Base-by-base conservation (phyloP, 2,113 vertebrate genomes). In the Benitochromis conjunctus region DNA sequence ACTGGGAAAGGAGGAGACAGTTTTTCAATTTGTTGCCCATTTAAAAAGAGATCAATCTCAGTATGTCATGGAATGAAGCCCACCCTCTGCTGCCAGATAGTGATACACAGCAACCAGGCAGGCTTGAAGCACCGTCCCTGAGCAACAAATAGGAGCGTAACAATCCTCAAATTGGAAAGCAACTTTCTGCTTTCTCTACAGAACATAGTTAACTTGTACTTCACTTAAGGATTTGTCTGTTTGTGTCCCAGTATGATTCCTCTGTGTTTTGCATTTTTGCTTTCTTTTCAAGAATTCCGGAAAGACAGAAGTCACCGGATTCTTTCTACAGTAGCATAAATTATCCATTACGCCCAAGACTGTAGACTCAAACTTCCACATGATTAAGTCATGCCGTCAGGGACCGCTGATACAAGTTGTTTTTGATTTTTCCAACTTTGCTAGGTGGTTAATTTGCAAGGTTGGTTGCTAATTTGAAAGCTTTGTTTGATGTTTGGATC, bases 21-120 rank as follows among this genome's bases (percentile, higher is more conserved):
- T 95, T 96, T 96, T 91, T 96, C 95, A 93, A 92, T 96, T 96
- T 96, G 83, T 94, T 95, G 81, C 89, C 94, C 94, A 81, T 96
- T 96, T 93, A 94, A 95, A 95, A 93, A 90, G 84, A 85, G 92
- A 95, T 96, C 92, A 86, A 84, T 95, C 95, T 95, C 94, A 94
- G 94, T 95, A 95, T 96, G 92, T 87, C 91, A 88, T 69, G 8
- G 5, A 93, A 41, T 91, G 88, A 93, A 93, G 94, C 88, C 91
- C 84, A 94, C 93, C 83, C 82, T 87, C 89, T 74, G 56, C 89
- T 90, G 56, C 88, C 84, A 81, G 80, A 74, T 85, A 85, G 82
- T 7, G 58, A 85, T 48, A 80, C 76, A n/a, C 1, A 8, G 77
- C 84, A 88, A 79, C 78, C 7, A 46, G 51, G 46, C 38, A 6